Conservation (phyloP, 2,797 vertebrate genomes). For the Artibeus lituratus region DNA sequence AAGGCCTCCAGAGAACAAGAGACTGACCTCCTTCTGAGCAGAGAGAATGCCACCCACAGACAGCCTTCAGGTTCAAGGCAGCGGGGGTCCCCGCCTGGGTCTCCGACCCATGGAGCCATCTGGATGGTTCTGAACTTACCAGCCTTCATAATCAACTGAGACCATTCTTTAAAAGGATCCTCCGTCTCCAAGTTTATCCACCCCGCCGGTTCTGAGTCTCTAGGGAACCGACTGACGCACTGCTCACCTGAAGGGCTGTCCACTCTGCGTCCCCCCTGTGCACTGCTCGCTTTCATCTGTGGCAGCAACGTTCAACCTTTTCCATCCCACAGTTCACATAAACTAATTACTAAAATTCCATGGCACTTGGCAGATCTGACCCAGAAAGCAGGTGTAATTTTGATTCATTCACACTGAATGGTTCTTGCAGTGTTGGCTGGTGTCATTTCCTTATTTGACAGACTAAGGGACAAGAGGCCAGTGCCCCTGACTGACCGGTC, state of each 20-base stretch:
- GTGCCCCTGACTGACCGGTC: not conserved
- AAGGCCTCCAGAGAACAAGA: not conserved
- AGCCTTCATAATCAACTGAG: not conserved
- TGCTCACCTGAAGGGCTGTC: not conserved
- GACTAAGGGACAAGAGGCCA: not conserved
- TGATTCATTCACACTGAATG: not conserved
- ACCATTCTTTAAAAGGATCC: not conserved
- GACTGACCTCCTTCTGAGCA: not conserved
- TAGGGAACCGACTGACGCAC: not conserved
- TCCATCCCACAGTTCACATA: not conserved
- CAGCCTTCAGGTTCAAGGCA: not conserved
- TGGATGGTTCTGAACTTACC: not conserved
- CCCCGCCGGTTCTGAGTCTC: not conserved
- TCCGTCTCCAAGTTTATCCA: not conserved
- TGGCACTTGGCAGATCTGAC: too few species aligned
- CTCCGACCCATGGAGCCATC: not conserved
- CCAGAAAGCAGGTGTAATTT: not conserved
- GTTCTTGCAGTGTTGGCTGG: not conserved
- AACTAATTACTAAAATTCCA: not conserved
- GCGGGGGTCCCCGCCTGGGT: not conserved
- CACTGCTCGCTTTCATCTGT: not conserved
- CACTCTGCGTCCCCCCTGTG: not conserved
- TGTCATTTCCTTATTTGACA: not conserved
- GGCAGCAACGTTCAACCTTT: not conserved
- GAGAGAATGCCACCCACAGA: not conserved